Evolutionary conservation across 2,888 invertebrate species (phyloP).

Genomic region (Cheilosia vernalis): DNA sequence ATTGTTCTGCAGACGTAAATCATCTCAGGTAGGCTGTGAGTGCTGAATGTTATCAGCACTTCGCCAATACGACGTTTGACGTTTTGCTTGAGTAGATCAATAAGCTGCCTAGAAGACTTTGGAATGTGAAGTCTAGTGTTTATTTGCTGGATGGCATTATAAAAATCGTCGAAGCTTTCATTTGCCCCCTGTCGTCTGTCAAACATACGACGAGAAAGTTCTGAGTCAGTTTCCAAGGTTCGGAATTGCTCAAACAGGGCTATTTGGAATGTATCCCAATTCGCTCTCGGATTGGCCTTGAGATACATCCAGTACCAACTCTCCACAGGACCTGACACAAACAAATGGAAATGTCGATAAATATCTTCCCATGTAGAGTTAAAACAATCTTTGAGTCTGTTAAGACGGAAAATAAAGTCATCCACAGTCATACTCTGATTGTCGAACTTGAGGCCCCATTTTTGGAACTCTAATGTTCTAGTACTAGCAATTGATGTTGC

Average conservation of each 20-base stretch:
- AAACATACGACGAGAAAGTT: background rate
- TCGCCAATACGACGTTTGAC: background rate
- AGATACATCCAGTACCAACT: too few relatives aligned
- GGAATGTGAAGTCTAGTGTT: too few relatives aligned
- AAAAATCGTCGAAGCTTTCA: too few relatives aligned
- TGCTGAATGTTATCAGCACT: background rate
- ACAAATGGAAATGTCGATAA: background rate
- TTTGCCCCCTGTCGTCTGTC: background rate
- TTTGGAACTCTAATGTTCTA: background rate
- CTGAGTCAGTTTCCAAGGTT: background rate
- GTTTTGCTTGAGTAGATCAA: background rate
- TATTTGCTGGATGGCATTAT: too few relatives aligned
- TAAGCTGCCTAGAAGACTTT: too few relatives aligned
- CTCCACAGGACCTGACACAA: background rate
- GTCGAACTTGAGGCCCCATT: background rate
- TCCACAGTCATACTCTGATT: background rate
- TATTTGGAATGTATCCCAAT: too few relatives aligned
- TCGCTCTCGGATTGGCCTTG: too few relatives aligned
- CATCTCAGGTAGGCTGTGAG: background rate
- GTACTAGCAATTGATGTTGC: background rate
- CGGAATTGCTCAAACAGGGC: too few relatives aligned
- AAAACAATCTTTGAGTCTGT: background rate
- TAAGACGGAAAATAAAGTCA: background rate
- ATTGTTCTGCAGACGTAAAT: constrained; percentile 1
- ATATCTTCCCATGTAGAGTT: background rate